These are phyloP conservation scores for Triplophysa rosa DNA, from an alignment of 2,113 vertebrate species.

Conservation along the genomic window DNA sequence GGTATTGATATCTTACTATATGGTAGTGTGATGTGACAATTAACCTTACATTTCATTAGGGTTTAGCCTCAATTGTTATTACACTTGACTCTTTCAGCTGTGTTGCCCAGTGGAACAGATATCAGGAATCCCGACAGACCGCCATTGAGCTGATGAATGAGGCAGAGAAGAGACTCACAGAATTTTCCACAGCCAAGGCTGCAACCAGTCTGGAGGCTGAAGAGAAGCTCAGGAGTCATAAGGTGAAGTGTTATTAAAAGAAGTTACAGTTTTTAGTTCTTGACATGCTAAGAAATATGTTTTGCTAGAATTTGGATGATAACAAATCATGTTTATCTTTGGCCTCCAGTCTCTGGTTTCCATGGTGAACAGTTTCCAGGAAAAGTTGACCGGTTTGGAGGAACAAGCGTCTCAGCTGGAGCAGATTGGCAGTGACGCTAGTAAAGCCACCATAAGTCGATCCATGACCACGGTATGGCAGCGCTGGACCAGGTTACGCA, in stretches of 20 bases:
- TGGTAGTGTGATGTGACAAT: too few relatives aligned
- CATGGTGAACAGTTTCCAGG: constrained; percentile 86
- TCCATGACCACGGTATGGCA: constrained; percentile 95
- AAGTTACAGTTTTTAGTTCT: background rate
- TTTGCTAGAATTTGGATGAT: background rate
- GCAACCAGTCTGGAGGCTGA: constrained; percentile 82
- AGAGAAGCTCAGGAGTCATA: constrained; percentile 83
- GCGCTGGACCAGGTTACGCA: constrained; percentile 88
- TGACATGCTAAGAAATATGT: background rate
- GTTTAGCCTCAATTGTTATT: background rate
- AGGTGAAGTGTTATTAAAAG: constrained; percentile 69
- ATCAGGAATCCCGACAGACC: constrained; percentile 86
- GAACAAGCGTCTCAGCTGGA: constrained; percentile 84
- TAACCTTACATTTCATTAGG: too few relatives aligned
- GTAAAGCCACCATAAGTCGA: constrained; percentile 88
- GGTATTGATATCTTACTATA: too few relatives aligned
- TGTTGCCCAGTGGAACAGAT: constrained; percentile 84
- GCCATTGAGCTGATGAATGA: constrained; percentile 93
- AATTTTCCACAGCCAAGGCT: constrained; percentile 87
- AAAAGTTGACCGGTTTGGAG: constrained; percentile 86
- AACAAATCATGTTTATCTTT: background rate
- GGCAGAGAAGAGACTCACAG: constrained; percentile 90
- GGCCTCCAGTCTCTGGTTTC: constrained; percentile 80
- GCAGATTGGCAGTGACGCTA: constrained; percentile 84
- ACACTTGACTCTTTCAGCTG: constrained; percentile 73